Evolutionary conservation across 2,888 invertebrate species (phyloP).

Genomic region (Taenaris catops): DNA sequence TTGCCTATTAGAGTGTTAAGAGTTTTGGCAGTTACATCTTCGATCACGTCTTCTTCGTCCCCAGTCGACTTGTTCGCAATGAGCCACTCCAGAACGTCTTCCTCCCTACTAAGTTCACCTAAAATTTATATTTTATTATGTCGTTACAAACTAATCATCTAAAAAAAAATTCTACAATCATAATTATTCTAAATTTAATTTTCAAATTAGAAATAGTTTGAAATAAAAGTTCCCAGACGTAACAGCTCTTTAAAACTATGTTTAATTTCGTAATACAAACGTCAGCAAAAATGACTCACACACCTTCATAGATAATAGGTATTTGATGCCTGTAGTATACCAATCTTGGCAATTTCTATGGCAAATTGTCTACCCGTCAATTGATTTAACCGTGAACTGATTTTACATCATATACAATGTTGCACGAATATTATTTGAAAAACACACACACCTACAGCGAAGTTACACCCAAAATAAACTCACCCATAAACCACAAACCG

Average conservation of each 20-base stretch:
- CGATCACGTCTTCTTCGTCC: slow-evolving; percentile 96
- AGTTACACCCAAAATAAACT: no score
- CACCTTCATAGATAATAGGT: slow-evolving; percentile 96
- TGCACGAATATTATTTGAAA: no score
- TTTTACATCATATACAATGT: no score
- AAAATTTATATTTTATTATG: slow-evolving; percentile 26
- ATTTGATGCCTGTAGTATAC: slow-evolving; percentile 97
- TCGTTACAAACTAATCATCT: neutral
- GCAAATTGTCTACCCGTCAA: no score
- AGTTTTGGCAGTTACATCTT: slow-evolving; percentile 95
- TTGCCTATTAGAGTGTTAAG: slow-evolving; percentile 92
- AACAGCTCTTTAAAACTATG: slow-evolving; percentile 1
- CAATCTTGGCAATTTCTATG: slow-evolving; percentile 90
- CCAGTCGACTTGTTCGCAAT: slow-evolving; percentile 96
- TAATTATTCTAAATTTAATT: no score
- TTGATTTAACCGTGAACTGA: no score
- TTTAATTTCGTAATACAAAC: slow-evolving; percentile 27
- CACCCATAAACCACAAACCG: no score
- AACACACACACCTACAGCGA: no score
- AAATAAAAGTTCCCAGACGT: neutral
- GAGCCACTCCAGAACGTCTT: slow-evolving; percentile 96
- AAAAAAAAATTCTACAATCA: no score
- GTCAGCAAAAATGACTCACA: slow-evolving; percentile 53
- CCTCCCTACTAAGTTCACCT: slow-evolving; percentile 93
- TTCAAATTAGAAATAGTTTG: no score